Base-by-base conservation (phyloP, 2,797 vertebrate genomes). In the Lophotriccus pileatus region DNA sequence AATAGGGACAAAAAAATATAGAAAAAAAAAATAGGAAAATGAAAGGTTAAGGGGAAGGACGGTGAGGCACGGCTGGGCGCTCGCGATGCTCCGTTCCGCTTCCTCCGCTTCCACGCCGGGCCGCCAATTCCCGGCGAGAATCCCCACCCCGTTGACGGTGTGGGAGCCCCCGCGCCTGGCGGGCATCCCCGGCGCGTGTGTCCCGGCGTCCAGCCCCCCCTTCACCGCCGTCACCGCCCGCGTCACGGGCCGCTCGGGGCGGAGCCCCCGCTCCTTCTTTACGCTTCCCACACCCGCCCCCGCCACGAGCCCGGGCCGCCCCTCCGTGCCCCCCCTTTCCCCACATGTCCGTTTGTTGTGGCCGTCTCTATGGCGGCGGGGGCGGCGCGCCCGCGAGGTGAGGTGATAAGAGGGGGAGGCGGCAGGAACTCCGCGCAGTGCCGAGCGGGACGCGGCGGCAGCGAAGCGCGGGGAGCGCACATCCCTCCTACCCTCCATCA, bases 261-360 rank as follows among this genome's bases (percentile, higher is more conserved):
- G 63, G 63, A 9, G 53, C 30, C 14, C 23, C 52, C 14, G 17
- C 41, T 12, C 56, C 7, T 3, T 34, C 60, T 3, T 18, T 0
- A 30, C 44, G 11, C 47, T 49, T 25, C 46, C 46, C 46, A n/a
- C 24, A 69, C 20, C 25, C 24, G 6, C 17, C 32, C 68, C 46
- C 39, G 32, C 32, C 83, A 15, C n/a, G 34, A 7, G 21, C 20
- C 81, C 56, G 49, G 22, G 34, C n/a, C 39, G 8, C 27, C 24
- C 44, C 17, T 2, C 44, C 53, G 13, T 28, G 30, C 28, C 9
- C 62, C n/a, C 19, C 16, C 44, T 34, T 19, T 25, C 60, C 41
- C 27, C 58, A 56, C 74, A 72, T 47, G 77, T 77, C 74, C 96
- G 97, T 98, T 98, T 98, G 97, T 98, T 97, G 96, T 96, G 89